phyloP scores from a whole-genome alignment of 2,888 invertebrate species.

The Zaprionus obscuricornis region DNA sequence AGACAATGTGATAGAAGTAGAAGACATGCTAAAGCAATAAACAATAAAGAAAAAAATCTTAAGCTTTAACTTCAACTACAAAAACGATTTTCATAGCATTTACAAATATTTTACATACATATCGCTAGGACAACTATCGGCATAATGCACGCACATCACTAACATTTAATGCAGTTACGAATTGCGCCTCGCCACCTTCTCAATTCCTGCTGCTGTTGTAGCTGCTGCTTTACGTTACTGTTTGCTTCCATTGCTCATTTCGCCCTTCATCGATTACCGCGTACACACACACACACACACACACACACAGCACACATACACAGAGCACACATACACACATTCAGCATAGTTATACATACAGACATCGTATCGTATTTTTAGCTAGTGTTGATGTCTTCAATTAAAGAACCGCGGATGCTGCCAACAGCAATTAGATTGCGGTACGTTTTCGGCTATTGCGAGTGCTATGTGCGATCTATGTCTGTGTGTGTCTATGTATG shows the following conservation, averaged over 20 bases:
- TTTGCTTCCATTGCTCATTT: conserved; percentile 36
- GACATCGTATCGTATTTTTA: conserved; percentile 60
- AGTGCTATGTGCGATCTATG: conserved; percentile 65
- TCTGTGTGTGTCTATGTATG: too few relatives aligned
- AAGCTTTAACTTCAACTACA: too few relatives aligned
- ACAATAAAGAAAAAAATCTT: too few relatives aligned
- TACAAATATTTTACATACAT: too few relatives aligned
- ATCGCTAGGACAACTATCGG: background rate
- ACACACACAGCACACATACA: conserved; percentile 14
- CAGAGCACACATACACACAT: conserved; percentile 7
- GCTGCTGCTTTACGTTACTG: background rate
- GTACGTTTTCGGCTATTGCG: conserved; percentile 66
- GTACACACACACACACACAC: conserved; percentile 13
- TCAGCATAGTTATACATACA: conserved; percentile 1
- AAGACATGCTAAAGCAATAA: too few relatives aligned
- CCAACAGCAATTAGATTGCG: conserved; percentile 75
- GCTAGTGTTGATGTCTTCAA: conserved; percentile 82
- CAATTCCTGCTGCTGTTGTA: conserved; percentile 13
- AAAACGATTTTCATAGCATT: too few relatives aligned
- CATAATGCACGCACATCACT: conserved; percentile 1
- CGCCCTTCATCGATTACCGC: conserved; percentile 61
- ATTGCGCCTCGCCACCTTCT: conserved; percentile 35
- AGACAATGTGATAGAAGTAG: too few relatives aligned
- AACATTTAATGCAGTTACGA: conserved; percentile 30
- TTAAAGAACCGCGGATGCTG: conserved; percentile 80